These are phyloP conservation scores for Melinaea menophilus DNA, from an alignment of 2,888 invertebrate species.

Conservation along the genomic window DNA sequence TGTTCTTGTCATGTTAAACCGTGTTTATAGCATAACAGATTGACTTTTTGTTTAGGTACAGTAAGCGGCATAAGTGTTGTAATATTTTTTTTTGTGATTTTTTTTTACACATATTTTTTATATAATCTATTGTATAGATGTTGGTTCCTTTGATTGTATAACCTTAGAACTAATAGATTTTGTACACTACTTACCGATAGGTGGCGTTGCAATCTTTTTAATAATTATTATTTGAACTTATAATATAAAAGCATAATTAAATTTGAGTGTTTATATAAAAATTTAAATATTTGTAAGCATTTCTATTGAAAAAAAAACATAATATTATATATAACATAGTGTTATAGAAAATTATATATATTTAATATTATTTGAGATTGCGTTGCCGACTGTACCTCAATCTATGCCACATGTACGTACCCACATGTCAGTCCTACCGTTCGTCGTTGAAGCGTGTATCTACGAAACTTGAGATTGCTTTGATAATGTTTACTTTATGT, in stretches of 20 bases:
- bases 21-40: slow-evolving; percentile 39
- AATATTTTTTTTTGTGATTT: slow-evolving; percentile 7
- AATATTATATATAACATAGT: background rate
- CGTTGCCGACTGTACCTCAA: slow-evolving; percentile 28
- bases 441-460: slow-evolving; percentile 29
- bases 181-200: too few species aligned
- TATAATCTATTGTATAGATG: too few species aligned
- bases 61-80: slow-evolving; percentile 14
- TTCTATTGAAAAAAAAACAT: background rate
- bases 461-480: slow-evolving; percentile 10
- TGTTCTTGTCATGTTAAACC: slow-evolving; percentile 36
- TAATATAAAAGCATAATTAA: too few species aligned
- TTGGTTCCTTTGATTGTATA: too few species aligned
- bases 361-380: background rate
- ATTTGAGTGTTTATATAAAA: background rate
- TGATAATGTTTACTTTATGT: slow-evolving; percentile 3
- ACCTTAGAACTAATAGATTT: too few species aligned
- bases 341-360: background rate
- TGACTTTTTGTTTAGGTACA: slow-evolving; percentile 37
- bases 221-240: too few species aligned
- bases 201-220: too few species aligned
- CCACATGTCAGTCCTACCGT: slow-evolving; percentile 36
- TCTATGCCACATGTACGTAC: slow-evolving; percentile 31
- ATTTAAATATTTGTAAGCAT: background rate
- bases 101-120: background rate